phyloP scores from a whole-genome alignment of 1,140 invertebrate species.

The Augochlora pura region DNA sequence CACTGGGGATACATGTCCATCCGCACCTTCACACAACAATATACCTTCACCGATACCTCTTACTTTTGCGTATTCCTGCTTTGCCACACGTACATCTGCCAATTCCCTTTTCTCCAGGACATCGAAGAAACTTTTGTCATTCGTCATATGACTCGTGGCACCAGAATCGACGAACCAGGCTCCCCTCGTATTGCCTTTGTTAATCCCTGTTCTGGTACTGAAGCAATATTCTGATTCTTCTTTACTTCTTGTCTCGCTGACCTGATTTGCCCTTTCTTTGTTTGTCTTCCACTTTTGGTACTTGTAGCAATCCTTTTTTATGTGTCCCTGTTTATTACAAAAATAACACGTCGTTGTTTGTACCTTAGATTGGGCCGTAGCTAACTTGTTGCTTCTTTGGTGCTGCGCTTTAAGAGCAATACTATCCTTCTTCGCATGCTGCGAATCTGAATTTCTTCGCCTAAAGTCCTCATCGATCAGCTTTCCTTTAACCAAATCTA shows the following conservation, averaged over 20 bases:
- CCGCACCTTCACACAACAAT: background rate
- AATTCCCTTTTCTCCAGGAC: conserved; percentile 1
- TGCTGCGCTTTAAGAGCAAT: too few relatives aligned
- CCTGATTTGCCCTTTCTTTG: conserved; percentile 24
- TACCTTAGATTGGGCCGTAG: too few relatives aligned
- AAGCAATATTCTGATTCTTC: conserved; percentile 10
- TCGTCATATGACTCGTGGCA: conserved; percentile 28
- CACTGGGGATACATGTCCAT: background rate
- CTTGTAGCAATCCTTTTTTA: conserved; percentile 7
- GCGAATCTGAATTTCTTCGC: too few relatives aligned
- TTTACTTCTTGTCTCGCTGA: background rate
- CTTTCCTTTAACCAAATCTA: background rate
- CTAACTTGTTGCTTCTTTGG: too few relatives aligned
- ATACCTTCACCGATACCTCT: background rate
- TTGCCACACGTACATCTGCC: too few relatives aligned
- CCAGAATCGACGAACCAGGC: conserved; percentile 25
- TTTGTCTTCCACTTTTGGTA: conserved; percentile 12
- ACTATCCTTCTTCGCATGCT: too few relatives aligned
- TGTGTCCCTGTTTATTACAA: background rate
- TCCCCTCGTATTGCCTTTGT: background rate
- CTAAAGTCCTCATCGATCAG: background rate
- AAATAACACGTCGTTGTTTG: background rate
- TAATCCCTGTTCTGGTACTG: background rate
- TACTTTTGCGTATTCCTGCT: background rate
- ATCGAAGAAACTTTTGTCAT: conserved; percentile 18